phyloP scores from a whole-genome alignment of 1,140 invertebrate genomes.

The Pseudomyrmex concolor region DNA sequence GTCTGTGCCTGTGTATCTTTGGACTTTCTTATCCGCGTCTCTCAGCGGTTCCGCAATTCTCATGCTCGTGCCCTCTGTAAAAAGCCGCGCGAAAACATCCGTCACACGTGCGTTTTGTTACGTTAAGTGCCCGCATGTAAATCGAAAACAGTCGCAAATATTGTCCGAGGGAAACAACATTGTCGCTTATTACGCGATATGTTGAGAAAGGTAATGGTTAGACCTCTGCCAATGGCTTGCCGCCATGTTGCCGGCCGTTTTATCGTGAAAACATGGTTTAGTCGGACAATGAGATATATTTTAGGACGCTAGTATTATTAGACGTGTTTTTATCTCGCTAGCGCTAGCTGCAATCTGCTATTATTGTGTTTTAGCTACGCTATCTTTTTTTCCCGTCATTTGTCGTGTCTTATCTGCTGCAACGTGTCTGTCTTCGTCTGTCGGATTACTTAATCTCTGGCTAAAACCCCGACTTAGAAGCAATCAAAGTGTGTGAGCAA shows the following conservation, averaged over 20 bases:
- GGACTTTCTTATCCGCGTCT: constrained; percentile 50
- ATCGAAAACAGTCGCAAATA: no score
- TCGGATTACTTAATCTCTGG: constrained; percentile 34
- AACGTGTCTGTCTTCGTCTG: constrained; percentile 15
- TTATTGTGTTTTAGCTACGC: constrained; percentile 20
- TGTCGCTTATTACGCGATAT: no score
- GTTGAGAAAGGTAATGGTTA: no score
- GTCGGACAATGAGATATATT: background rate
- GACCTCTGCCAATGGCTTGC: no score
- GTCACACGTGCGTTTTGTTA: no score
- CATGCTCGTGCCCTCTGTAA: background rate
- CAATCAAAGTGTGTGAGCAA: constrained; percentile 14
- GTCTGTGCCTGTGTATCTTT: constrained; percentile 46
- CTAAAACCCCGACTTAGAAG: constrained; percentile 24
- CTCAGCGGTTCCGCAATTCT: background rate
- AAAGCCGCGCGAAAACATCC: no score
- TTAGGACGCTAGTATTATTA: constrained; percentile 4
- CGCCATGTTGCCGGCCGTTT: no score
- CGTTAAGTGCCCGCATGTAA: no score
- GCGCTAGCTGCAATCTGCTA: constrained; percentile 15
- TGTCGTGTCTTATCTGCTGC: constrained; percentile 12
- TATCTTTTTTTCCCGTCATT: constrained; percentile 31
- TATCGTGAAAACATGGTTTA: no score
- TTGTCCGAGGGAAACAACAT: no score
- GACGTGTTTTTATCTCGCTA: constrained; percentile 1